These are phyloP conservation scores for Eubasilissa regina DNA, from an alignment of 1,140 invertebrate genomes.

Conservation along the genomic window DNA sequence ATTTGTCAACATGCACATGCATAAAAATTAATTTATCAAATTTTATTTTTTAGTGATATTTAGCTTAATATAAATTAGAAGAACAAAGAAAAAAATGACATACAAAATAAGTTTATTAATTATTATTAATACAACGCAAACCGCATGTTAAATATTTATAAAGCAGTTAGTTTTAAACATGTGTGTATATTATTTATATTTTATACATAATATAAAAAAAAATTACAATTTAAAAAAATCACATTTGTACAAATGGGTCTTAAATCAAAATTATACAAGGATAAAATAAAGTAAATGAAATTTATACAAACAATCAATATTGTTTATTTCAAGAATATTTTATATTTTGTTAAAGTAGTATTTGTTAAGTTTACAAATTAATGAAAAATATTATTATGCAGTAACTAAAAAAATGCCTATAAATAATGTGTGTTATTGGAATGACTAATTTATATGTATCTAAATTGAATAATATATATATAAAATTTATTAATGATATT, in stretches of 20 bases:
- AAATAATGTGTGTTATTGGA: too few relatives aligned
- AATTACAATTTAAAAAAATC: constrained; percentile 7
- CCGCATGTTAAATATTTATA: constrained; percentile 1
- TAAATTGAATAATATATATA: too few relatives aligned
- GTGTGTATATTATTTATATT: constrained; percentile 1
- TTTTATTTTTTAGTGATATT: too few relatives aligned
- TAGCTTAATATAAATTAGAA: too few relatives aligned
- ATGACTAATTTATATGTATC: too few relatives aligned
- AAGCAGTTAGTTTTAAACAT: not conserved
- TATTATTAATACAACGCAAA: not conserved
- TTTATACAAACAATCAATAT: not conserved
- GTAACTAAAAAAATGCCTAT: not conserved
- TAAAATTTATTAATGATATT: too few relatives aligned
- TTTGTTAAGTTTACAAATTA: not conserved
- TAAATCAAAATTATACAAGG: constrained; percentile 15
- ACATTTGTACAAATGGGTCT: constrained; percentile 32
- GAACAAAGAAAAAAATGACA: not conserved
- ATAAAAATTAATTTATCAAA: too few relatives aligned
- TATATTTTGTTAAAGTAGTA: not conserved
- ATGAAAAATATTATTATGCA: not conserved
- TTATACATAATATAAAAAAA: not conserved
- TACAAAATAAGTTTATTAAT: constrained; percentile 1
- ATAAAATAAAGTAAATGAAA: not conserved
- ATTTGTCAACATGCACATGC: too few relatives aligned
- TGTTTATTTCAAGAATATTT: not conserved